These are phyloP conservation scores for Perognathus longimembris DNA, from an alignment of 2,113 vertebrate species.

Conservation along the genomic window DNA sequence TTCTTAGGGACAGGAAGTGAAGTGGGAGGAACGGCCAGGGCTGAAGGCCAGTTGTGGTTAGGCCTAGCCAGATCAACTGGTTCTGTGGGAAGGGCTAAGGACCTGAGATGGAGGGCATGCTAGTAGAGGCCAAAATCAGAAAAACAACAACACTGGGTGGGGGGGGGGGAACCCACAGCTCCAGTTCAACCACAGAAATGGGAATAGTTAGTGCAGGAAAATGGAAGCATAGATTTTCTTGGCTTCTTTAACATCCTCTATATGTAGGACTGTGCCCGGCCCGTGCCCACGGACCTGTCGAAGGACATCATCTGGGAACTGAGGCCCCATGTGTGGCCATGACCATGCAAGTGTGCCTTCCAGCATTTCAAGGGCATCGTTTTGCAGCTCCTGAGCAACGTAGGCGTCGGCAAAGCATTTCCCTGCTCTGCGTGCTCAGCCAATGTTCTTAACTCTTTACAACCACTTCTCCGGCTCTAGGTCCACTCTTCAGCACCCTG, in stretches of 20 bases:
- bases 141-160: not conserved
- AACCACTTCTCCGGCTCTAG: not conserved
- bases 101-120: no score
- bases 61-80: no score
- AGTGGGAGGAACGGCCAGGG: no score
- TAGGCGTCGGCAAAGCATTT: not conserved
- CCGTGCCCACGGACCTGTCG: not conserved
- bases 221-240: not conserved
- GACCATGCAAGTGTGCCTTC: not conserved
- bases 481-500: no score
- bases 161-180: no score
- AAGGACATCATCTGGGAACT: not conserved
- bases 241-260: no score
- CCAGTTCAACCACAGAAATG: not conserved
- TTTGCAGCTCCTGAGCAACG: not conserved
- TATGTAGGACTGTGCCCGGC: not conserved
- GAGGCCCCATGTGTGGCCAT: not conserved
- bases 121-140: not conserved
- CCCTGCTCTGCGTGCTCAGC: not conserved
- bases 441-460: not conserved
- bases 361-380: not conserved
- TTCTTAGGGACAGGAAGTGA: no score
- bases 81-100: no score
- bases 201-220: not conserved
- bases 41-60: no score